A percentile compares a stretch with the other conserved stretches of the same genome.
These are phyloP conservation scores for Coendou prehensilis DNA, from an alignment of 2,797 vertebrate species.

Conservation along the genomic window DNA sequence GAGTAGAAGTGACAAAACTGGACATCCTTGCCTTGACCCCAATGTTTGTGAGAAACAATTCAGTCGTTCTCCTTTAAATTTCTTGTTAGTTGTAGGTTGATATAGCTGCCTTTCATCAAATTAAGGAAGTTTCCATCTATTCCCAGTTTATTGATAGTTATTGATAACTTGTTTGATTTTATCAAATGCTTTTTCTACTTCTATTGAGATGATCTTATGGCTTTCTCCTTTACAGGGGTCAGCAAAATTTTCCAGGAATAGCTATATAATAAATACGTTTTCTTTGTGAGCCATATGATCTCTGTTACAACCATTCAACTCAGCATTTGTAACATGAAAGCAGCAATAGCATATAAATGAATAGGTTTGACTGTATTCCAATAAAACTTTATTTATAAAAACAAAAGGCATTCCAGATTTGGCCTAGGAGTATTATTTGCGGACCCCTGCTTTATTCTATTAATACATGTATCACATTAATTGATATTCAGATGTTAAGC, in stretches of 20 bases:
- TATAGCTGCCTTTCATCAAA: neutral
- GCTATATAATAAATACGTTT: neutral
- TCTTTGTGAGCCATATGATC: slow-evolving; percentile 5
- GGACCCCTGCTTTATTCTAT: slow-evolving; percentile 17
- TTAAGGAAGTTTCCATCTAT: neutral
- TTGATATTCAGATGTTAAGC: slow-evolving; percentile 43
- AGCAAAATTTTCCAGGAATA: slow-evolving; percentile 25
- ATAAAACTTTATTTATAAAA: neutral
- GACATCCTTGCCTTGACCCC: neutral
- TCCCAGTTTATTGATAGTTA: neutral
- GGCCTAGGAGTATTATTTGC: neutral
- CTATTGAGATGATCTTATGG: neutral
- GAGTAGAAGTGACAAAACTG: neutral
- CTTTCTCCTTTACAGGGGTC: slow-evolving; percentile 32
- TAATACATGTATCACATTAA: neutral
- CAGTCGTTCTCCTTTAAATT: neutral
- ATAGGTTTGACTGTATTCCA: neutral
- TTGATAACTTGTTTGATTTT: neutral
- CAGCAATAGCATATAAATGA: neutral
- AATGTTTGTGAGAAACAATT: neutral
- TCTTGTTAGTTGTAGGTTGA: neutral
- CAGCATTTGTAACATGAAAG: slow-evolving; percentile 4
- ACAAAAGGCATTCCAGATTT: slow-evolving; percentile 28
- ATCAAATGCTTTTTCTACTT: neutral
- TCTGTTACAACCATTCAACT: neutral